phyloP scores from a whole-genome alignment of 2,113 vertebrate genomes.

The Nibea coibor region DNA sequence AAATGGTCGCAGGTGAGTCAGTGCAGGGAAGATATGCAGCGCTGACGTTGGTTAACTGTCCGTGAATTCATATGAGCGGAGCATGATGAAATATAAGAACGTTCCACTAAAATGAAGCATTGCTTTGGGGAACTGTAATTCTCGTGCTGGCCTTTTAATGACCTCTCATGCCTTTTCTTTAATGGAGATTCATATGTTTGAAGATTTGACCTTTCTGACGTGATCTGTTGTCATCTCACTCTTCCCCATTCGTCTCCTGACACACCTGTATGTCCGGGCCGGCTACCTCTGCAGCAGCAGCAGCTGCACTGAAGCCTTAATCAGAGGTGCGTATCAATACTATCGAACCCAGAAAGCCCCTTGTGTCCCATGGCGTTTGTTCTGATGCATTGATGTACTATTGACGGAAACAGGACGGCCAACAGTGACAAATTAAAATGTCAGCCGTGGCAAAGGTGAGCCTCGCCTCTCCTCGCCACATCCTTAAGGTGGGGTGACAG shows the following conservation, averaged over 20 bases:
- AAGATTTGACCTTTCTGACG: slow-evolving; percentile 52
- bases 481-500: slow-evolving; percentile 76
- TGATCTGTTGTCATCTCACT: slow-evolving; percentile 40
- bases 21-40: slow-evolving; percentile 6
- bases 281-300: slow-evolving; percentile 33
- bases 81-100: slow-evolving; percentile 38
- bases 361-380: slow-evolving; percentile 66
- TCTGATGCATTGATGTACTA: slow-evolving; percentile 80
- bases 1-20: slow-evolving; percentile 15
- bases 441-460: slow-evolving; percentile 82
- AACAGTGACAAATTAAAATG: slow-evolving; percentile 84
- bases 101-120: slow-evolving; percentile 32
- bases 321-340: slow-evolving; percentile 73
- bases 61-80: slow-evolving; percentile 24
- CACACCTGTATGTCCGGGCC: neutral
- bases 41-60: slow-evolving; percentile 12
- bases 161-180: slow-evolving; percentile 32
- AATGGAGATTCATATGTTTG: slow-evolving; percentile 37
- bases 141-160: slow-evolving; percentile 30
- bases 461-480: slow-evolving; percentile 49
- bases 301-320: slow-evolving; percentile 64
- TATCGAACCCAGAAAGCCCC: slow-evolving; percentile 73
- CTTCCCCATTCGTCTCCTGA: slow-evolving; percentile 4
- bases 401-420: slow-evolving; percentile 74
- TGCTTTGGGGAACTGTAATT: slow-evolving; percentile 41